Evolutionary conservation across 2,888 invertebrate species (phyloP).

Genomic region (Nipponacmea schrenckii): DNA sequence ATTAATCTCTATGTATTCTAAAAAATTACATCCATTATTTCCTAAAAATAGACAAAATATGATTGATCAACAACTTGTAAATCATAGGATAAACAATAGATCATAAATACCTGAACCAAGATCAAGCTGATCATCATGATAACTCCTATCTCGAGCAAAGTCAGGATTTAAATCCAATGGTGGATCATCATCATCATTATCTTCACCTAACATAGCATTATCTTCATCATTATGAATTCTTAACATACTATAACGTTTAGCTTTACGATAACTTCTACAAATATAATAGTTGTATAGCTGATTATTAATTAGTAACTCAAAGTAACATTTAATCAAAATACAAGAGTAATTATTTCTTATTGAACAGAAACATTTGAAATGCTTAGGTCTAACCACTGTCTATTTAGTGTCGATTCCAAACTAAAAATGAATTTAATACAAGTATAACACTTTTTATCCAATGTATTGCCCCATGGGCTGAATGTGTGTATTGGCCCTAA

Average conservation of each 20-base stretch:
- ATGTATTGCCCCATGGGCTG: too few relatives aligned
- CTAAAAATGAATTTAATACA: too few relatives aligned
- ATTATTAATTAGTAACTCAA: too few relatives aligned
- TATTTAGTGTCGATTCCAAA: too few relatives aligned
- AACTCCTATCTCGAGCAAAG: slow-evolving; percentile 23
- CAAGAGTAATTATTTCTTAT: too few relatives aligned
- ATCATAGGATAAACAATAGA: not conserved
- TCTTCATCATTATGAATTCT: slow-evolving; percentile 30
- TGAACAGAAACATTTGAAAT: too few relatives aligned
- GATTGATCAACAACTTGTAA: not conserved
- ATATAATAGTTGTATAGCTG: not conserved
- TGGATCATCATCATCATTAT: slow-evolving; percentile 37
- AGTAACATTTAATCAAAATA: too few relatives aligned
- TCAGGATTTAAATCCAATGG: slow-evolving; percentile 39
- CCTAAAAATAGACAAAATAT: not conserved
- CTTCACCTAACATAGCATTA: slow-evolving; percentile 37
- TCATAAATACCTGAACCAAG: slow-evolving; percentile 21
- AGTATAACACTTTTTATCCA: too few relatives aligned
- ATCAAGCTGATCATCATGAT: slow-evolving; percentile 33
- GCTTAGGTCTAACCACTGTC: too few relatives aligned
- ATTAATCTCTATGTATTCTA: not conserved
- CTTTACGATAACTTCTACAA: slow-evolving; percentile 32
- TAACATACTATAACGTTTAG: slow-evolving; percentile 37
- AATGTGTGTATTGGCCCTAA: too few relatives aligned
- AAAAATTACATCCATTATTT: not conserved